Conservation (phyloP, 2,888 invertebrate genomes). For the Sepioteuthis lessoniana region DNA sequence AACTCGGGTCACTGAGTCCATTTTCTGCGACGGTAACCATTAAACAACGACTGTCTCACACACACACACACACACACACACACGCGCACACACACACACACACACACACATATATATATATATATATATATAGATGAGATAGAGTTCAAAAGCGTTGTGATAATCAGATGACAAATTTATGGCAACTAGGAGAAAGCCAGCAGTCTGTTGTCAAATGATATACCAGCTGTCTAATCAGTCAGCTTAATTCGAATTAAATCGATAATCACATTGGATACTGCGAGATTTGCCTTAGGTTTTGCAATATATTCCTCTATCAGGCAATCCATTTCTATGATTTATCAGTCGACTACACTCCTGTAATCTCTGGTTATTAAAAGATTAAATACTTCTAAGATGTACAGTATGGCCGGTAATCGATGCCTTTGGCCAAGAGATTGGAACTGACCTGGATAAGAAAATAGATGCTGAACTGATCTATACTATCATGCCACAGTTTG, state of each 20-base stretch:
- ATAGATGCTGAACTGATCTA: too few species aligned
- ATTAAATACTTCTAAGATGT: not conserved
- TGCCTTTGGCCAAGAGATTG: not conserved
- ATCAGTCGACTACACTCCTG: not conserved
- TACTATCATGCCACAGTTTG: too few species aligned
- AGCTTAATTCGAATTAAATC: not conserved
- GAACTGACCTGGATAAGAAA: too few species aligned
- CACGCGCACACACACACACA: not conserved
- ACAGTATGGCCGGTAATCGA: not conserved
- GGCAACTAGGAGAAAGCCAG: too few species aligned
- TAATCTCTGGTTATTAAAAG: not conserved
- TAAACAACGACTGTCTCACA: too few species aligned
- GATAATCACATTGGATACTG: not conserved
- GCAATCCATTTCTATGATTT: not conserved
- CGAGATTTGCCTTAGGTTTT: not conserved
- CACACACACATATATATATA: not conserved
- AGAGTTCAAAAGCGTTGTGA: not conserved
- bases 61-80: not conserved
- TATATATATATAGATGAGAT: not conserved
- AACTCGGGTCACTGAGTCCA: too few species aligned
- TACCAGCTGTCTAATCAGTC: not conserved
- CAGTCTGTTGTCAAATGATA: too few species aligned
- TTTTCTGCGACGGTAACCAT: too few species aligned
- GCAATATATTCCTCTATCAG: not conserved
- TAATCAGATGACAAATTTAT: not conserved